phyloP scores from a whole-genome alignment of 2,797 vertebrate species.

The Acomys russatus region DNA sequence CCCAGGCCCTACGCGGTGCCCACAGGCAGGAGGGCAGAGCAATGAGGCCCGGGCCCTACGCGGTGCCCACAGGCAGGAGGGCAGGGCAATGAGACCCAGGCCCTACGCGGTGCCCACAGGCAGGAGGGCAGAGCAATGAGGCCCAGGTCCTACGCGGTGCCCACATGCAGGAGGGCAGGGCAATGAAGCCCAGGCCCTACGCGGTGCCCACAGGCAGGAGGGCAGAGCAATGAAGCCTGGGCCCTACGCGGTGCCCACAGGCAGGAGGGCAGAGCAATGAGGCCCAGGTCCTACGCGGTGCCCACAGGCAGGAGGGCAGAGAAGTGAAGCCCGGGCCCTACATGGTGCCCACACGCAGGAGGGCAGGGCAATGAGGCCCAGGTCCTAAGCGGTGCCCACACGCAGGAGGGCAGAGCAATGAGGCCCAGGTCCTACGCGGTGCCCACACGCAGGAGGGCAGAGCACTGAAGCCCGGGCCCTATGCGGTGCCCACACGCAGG shows the following conservation, averaged over 20 bases:
- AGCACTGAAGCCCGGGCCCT: not conserved
- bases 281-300: not conserved
- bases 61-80: not conserved
- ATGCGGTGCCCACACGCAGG: not conserved
- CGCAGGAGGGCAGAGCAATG: not conserved
- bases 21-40: too few species aligned
- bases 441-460: too few species aligned
- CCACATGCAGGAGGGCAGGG: too few species aligned
- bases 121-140: not conserved
- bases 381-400: not conserved
- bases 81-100: too few species aligned
- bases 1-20: not conserved
- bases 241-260: not conserved
- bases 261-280: not conserved
- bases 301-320: too few species aligned
- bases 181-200: not conserved
- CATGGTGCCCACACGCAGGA: not conserved
- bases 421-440: not conserved
- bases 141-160: not conserved
- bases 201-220: not conserved
- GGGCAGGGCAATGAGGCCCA: too few species aligned
- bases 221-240: not conserved
- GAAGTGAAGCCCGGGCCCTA: not conserved
- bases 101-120: not conserved
- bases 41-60: not conserved